These are phyloP conservation scores for Tiliacea aurago DNA, from an alignment of 2,888 invertebrate species.

Conservation along the genomic window DNA sequence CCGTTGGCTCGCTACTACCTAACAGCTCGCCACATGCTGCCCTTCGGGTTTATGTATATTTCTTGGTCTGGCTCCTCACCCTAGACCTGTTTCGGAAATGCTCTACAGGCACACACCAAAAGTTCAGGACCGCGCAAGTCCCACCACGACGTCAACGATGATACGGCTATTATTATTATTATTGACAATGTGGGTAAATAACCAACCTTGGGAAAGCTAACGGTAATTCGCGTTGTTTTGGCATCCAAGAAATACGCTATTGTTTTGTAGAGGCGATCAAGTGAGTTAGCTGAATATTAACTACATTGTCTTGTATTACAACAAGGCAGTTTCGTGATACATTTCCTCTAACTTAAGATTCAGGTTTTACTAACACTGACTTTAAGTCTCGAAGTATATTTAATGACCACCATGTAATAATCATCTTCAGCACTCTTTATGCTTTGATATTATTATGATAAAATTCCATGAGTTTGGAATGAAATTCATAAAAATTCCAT, in stretches of 20 bases:
- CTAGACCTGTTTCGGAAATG: too few relatives aligned
- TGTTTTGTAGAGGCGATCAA: constrained; percentile 13
- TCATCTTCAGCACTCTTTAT: not conserved
- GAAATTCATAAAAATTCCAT: too few relatives aligned
- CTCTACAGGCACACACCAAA: too few relatives aligned
- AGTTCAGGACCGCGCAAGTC: too few relatives aligned
- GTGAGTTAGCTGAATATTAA: constrained; percentile 3
- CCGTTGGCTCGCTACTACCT: too few relatives aligned
- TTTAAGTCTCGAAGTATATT: not conserved
- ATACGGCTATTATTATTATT: too few relatives aligned
- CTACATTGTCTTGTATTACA: constrained; percentile 4
- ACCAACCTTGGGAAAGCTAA: constrained; percentile 2
- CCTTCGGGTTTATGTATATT: too few relatives aligned
- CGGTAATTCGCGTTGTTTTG: constrained; percentile 16
- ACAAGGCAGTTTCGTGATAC: not conserved
- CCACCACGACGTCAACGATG: too few relatives aligned
- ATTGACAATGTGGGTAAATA: constrained; percentile 17
- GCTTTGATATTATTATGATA: too few relatives aligned
- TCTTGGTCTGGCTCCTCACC: too few relatives aligned
- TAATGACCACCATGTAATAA: constrained; percentile 1
- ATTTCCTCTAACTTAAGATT: not conserved
- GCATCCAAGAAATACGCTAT: constrained; percentile 17
- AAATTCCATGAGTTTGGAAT: too few relatives aligned
- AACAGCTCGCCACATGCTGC: too few relatives aligned
- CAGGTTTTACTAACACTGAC: not conserved